Conservation (phyloP, 92 coral and sea anemone genomes). For the Virgularia gustaviana region DNA sequence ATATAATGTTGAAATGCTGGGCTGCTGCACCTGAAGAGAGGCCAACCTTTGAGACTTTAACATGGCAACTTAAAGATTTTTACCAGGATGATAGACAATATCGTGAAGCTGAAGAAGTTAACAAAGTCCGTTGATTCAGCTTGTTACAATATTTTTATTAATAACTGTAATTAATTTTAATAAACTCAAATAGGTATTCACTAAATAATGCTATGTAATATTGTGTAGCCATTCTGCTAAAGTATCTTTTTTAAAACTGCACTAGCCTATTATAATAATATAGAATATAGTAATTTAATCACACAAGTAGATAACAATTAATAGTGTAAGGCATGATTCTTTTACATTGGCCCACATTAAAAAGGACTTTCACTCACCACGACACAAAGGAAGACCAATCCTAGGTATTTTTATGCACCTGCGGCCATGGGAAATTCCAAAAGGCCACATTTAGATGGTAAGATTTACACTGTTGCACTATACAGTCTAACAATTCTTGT, state of each 20-base stretch:
- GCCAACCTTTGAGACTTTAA: constrained; percentile 92
- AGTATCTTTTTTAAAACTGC: not conserved
- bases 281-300: no score
- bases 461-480: no score
- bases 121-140: not conserved
- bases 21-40: constrained; percentile 61
- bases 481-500: no score
- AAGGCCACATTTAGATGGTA: no score
- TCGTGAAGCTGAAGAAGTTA: constrained; percentile 62
- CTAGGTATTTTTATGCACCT: no score
- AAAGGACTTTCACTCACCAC: no score
- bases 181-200: not conserved
- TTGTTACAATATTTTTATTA: not conserved
- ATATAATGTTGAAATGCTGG: constrained; percentile 84
- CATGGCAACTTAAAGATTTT: constrained; percentile 90
- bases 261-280: no score
- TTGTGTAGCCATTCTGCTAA: not conserved
- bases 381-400: no score
- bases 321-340: no score
- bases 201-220: not conserved
- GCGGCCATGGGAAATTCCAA: no score
- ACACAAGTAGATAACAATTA: no score
- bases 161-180: not conserved
- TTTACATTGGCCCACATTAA: no score
- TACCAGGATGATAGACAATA: constrained; percentile 79